These are phyloP conservation scores for Phyto melanocephala DNA, from an alignment of 2,888 invertebrate genomes.

Conservation along the genomic window DNA sequence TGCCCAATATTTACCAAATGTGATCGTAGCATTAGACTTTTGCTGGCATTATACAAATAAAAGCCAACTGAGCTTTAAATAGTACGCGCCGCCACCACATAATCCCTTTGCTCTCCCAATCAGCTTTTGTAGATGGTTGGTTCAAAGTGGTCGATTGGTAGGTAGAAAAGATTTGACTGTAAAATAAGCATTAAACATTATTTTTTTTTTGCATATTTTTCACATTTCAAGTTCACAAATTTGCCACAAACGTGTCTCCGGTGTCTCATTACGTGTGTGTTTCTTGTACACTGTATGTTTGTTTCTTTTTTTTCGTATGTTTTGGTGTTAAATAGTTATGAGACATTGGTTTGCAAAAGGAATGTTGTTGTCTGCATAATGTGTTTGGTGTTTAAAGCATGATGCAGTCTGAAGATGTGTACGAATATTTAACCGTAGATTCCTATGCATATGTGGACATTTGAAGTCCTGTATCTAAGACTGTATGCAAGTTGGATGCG, in stretches of 20 bases:
- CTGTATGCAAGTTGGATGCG: too few relatives aligned
- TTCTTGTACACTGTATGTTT: conserved; percentile 35
- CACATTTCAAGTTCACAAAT: conserved; percentile 65
- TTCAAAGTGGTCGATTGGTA: background rate
- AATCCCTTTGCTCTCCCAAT: background rate
- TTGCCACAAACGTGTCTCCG: conserved; percentile 65
- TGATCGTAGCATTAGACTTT: too few relatives aligned
- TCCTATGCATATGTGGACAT: conserved; percentile 29
- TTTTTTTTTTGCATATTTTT: conserved; percentile 67
- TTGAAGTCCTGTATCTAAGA: conserved; percentile 5
- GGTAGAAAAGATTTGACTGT: conserved; percentile 40
- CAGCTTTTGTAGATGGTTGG: background rate
- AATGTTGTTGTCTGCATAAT: conserved; percentile 34
- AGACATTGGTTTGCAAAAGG: conserved; percentile 59
- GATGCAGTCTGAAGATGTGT: background rate
- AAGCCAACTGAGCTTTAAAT: conserved; percentile 23
- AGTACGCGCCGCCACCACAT: conserved; percentile 13
- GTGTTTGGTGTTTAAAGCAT: conserved; percentile 7
- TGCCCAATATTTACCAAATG: too few relatives aligned
- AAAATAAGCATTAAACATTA: conserved; percentile 50
- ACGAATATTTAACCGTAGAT: conserved; percentile 11
- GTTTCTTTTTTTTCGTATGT: conserved; percentile 31
- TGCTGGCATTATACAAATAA: too few relatives aligned
- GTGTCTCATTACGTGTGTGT: conserved; percentile 65
- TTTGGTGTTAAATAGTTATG: conserved; percentile 65